A percentile compares a stretch with the other conserved stretches of the same genome.
These are phyloP conservation scores for Sisyra terminalis DNA, from an alignment of 2,888 invertebrate genomes.

Conservation along the genomic window DNA sequence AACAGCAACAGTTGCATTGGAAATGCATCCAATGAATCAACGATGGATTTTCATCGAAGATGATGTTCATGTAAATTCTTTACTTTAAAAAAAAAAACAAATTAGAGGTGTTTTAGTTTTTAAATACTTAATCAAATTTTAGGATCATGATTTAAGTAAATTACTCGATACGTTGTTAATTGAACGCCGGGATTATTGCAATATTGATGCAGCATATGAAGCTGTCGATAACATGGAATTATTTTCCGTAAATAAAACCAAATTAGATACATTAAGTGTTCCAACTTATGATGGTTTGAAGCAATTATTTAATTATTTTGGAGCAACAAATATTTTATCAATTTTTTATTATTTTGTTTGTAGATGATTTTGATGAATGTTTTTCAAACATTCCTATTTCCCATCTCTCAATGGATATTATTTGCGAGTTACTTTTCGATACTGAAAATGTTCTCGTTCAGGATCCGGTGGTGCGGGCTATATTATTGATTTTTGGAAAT, in stretches of 20 bases:
- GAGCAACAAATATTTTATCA: no score
- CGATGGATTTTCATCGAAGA: conserved; percentile 31
- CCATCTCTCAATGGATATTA: conserved; percentile 27
- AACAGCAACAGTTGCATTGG: neutral
- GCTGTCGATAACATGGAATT: conserved; percentile 40
- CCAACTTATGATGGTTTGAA: neutral
- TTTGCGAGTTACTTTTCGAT: conserved; percentile 30
- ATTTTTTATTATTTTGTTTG: conserved; percentile 13
- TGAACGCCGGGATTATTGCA: conserved; percentile 36
- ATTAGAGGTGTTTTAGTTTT: no score
- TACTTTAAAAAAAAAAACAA: no score
- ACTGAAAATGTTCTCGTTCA: conserved; percentile 28
- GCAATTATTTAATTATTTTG: conserved; percentile 4
- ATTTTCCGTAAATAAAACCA: neutral
- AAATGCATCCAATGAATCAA: conserved; percentile 22
- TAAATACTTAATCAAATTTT: conserved; percentile 12
- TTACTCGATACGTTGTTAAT: conserved; percentile 34
- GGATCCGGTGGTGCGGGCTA: conserved; percentile 30
- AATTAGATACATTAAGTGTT: neutral
- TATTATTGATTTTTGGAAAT: conserved; percentile 27
- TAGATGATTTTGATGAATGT: conserved; percentile 33
- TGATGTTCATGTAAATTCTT: conserved; percentile 21
- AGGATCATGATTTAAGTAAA: conserved; percentile 27
- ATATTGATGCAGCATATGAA: conserved; percentile 41
- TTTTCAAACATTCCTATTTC: conserved; percentile 30